These are phyloP conservation scores for Leptinotarsa tumamoca DNA, from an alignment of 2,888 invertebrate species.

Conservation along the genomic window DNA sequence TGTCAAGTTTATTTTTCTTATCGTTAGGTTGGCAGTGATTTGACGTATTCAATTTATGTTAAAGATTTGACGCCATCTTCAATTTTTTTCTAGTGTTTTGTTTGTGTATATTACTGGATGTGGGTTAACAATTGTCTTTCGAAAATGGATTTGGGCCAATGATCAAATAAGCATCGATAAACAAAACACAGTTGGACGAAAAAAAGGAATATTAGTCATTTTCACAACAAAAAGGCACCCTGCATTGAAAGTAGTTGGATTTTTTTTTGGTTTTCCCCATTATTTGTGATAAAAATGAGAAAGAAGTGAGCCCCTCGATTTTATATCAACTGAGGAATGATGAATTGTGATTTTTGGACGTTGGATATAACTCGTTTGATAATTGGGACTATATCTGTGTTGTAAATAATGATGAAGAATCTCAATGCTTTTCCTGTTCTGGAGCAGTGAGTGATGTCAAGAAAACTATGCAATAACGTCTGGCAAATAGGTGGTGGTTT, in stretches of 20 bases:
- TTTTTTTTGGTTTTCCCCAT: constrained; percentile 24
- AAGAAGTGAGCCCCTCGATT: constrained; percentile 20
- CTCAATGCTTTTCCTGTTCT: background rate
- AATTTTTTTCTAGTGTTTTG: constrained; percentile 57
- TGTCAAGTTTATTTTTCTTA: constrained; percentile 11
- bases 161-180: constrained; percentile 12
- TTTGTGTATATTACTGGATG: constrained; percentile 48
- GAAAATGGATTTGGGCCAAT: constrained; percentile 6
- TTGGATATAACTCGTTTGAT: constrained; percentile 20
- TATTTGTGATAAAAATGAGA: constrained; percentile 12
- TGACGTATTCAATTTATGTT: constrained; percentile 30
- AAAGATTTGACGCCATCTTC: constrained; percentile 58
- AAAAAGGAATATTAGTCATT: constrained; percentile 21
- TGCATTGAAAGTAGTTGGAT: constrained; percentile 24
- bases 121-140: constrained; percentile 34
- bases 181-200: background rate
- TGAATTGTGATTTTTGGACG: constrained; percentile 43
- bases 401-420: background rate
- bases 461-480: constrained; percentile 44
- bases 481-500: constrained; percentile 52
- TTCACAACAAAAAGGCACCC: constrained; percentile 29
- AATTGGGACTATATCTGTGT: background rate
- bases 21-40: constrained; percentile 25
- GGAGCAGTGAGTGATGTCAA: constrained; percentile 48
- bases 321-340: constrained; percentile 31